phyloP scores from a whole-genome alignment of 2,797 vertebrate species.

The Cyclura pinguis region DNA sequence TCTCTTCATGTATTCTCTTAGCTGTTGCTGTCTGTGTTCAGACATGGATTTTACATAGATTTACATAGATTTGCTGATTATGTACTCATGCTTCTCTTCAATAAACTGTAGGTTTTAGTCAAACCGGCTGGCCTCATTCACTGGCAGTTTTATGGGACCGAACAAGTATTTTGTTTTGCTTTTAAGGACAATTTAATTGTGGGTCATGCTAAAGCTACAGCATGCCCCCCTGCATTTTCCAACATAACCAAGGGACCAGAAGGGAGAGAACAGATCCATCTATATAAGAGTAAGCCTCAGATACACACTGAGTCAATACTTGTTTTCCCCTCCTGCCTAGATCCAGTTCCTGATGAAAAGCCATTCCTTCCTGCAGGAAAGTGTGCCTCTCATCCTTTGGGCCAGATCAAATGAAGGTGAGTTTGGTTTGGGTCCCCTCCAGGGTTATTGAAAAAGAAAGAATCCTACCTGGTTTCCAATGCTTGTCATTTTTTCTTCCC shows the following conservation, averaged over 20 bases:
- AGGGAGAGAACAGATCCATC: not conserved
- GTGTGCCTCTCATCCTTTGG: constrained; percentile 74
- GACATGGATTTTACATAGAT: too few species aligned
- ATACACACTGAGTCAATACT: not conserved
- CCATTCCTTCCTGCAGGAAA: constrained; percentile 90
- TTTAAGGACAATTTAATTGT: too few species aligned
- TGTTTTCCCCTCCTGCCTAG: constrained; percentile 71
- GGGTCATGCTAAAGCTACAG: too few species aligned
- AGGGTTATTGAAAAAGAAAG: not conserved
- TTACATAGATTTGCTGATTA: too few species aligned
- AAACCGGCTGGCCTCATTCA: too few species aligned
- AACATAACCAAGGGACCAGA: not conserved
- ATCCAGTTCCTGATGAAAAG: constrained; percentile 92
- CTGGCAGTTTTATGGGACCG: too few species aligned
- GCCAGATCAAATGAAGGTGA: constrained; percentile 79
- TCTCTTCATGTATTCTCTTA: too few species aligned
- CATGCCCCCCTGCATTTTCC: too few species aligned
- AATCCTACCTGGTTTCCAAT: not conserved
- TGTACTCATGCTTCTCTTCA: too few species aligned
- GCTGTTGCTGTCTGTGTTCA: too few species aligned
- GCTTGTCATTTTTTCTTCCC: not conserved
- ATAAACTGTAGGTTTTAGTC: too few species aligned
- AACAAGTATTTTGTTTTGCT: too few species aligned
- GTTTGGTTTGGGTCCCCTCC: not conserved
- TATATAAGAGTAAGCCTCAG: not conserved